These are phyloP conservation scores for Marmota monax DNA, from an alignment of 2,113 vertebrate genomes.

Conservation along the genomic window DNA sequence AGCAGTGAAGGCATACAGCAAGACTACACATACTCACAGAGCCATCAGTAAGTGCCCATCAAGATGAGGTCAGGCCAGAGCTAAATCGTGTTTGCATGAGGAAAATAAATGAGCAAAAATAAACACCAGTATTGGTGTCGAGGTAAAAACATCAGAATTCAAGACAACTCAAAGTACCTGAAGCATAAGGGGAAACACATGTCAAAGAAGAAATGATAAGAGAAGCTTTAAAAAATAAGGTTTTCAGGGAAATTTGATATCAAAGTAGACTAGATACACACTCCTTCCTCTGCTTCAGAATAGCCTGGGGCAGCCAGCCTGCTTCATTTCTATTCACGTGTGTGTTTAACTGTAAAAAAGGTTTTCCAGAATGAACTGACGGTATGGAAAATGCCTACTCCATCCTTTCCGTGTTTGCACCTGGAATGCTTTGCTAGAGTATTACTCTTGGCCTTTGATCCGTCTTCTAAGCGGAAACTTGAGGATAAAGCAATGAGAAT, in stretches of 20 bases:
- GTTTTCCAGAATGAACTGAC: background rate
- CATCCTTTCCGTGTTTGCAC: background rate
- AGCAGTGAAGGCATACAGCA: background rate
- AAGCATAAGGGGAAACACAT: background rate
- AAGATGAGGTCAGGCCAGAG: background rate
- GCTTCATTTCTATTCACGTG: background rate
- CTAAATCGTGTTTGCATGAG: background rate
- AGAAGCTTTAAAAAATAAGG: background rate
- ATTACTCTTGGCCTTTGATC: background rate
- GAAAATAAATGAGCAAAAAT: conserved; percentile 17
- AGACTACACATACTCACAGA: background rate
- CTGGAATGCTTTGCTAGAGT: background rate
- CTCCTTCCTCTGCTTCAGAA: background rate
- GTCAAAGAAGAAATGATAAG: background rate
- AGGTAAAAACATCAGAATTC: background rate
- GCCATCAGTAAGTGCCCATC: background rate
- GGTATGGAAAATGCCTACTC: background rate
- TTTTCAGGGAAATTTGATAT: background rate
- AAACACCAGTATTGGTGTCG: background rate
- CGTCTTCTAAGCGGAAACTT: background rate
- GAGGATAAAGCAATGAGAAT: background rate
- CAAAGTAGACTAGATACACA: background rate
- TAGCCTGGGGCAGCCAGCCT: background rate
- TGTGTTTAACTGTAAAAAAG: background rate
- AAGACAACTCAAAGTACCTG: background rate